These are phyloP conservation scores for Cephalopterus ornatus DNA, from an alignment of 2,113 vertebrate species.

Conservation along the genomic window DNA sequence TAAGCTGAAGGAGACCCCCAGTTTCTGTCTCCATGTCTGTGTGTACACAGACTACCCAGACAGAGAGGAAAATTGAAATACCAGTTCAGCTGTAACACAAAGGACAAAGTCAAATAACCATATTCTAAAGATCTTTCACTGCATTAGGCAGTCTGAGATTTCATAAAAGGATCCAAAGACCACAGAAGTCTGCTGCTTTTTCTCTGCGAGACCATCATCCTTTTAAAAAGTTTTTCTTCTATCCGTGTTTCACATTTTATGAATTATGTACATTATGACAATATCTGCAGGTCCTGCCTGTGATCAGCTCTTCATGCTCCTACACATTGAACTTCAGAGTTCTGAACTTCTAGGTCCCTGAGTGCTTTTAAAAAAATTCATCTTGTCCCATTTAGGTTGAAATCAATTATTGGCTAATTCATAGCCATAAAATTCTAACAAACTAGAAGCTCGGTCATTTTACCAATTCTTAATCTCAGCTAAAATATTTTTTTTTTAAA, in stretches of 20 bases:
- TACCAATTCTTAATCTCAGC: background rate
- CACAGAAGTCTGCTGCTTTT: background rate
- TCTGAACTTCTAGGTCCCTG: background rate
- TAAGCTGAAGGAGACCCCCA: background rate
- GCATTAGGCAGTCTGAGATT: background rate
- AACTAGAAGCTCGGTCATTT: background rate
- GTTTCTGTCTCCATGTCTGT: background rate
- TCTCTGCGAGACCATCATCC: background rate
- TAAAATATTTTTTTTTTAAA: background rate
- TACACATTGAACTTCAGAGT: background rate
- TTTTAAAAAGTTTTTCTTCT: background rate
- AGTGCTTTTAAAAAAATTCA: background rate
- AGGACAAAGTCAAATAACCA: background rate
- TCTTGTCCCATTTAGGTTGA: background rate
- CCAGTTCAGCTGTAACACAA: background rate
- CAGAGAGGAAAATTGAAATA: background rate
- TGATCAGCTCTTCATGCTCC: background rate
- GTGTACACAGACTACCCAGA: background rate
- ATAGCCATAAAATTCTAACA: background rate
- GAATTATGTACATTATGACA: background rate
- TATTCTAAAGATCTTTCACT: background rate
- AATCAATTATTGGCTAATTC: background rate
- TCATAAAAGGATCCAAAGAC: background rate
- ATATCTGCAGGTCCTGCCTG: background rate
- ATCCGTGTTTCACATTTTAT: background rate